Evolutionary conservation across 2,888 invertebrate genomes (phyloP).

Genomic region (Gari tellinella): DNA sequence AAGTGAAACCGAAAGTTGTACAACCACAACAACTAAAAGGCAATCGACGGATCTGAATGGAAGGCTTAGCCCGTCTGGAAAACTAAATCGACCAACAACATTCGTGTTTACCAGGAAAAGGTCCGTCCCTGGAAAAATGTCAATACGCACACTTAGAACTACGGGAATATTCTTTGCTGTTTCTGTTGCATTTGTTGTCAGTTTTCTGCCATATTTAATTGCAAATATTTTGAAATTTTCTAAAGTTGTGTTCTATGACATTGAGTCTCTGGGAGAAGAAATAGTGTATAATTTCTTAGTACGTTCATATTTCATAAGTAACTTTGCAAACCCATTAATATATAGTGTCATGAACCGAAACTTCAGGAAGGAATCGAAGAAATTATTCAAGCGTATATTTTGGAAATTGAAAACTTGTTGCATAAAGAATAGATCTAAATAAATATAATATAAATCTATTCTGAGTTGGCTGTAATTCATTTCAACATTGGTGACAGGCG

Average conservation of each 20-base stretch:
- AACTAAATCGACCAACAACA: neutral
- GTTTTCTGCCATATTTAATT: constrained; percentile 72
- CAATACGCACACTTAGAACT: constrained; percentile 65
- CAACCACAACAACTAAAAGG: constrained; percentile 9
- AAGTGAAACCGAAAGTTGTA: constrained; percentile 28
- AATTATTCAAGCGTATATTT: constrained; percentile 48
- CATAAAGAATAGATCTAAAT: too few species aligned
- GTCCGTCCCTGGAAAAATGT: constrained; percentile 51
- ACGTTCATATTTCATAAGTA: constrained; percentile 75
- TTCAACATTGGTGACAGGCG: too few species aligned
- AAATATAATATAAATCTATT: too few species aligned
- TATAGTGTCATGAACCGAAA: constrained; percentile 71
- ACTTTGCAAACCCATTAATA: constrained; percentile 72
- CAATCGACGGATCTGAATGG: constrained; percentile 5
- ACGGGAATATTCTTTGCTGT: constrained; percentile 74
- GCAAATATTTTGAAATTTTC: constrained; percentile 69
- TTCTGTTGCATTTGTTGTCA: constrained; percentile 69
- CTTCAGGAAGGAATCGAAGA: constrained; percentile 63
- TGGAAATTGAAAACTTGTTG: constrained; percentile 18
- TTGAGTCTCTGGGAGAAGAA: constrained; percentile 55
- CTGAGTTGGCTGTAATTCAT: too few species aligned
- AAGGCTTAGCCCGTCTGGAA: neutral
- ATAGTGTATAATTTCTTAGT: constrained; percentile 72
- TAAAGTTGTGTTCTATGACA: constrained; percentile 64
- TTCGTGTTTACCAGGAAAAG: constrained; percentile 34